Evolutionary conservation across 2,113 vertebrate species (phyloP), one percentile per base, ranked within the genome.

Genomic region (Eira barbara): DNA sequence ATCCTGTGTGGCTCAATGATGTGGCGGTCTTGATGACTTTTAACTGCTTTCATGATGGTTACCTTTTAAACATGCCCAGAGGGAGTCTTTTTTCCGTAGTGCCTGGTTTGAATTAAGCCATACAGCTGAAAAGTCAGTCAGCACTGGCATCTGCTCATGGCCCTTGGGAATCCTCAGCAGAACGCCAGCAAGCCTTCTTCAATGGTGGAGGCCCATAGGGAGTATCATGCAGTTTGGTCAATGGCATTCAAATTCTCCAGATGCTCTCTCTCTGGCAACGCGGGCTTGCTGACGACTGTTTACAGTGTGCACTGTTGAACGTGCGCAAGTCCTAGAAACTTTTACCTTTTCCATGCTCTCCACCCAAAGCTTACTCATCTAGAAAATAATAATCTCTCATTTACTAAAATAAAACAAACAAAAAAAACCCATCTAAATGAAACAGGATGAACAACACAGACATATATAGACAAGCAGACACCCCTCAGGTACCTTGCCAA

Each of bases 31-130:
- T 79, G 59, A 92, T 92, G 87, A 86, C 42, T 45, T 57, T n/a
- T 81, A 11, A 65, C 42, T 49, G 61, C 45, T 93, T 90, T 96
- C 4, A 4, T 27, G 21, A 63, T 55, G 57, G n/a, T 27, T 31
- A 81, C 67, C 20, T 92, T 97, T 96, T 71, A 98, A 97, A 93
- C 11, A 27, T 52, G 73, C 20, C 34, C 42, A 27, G n/a, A 95
- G 27, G 31, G 36, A 93, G 71, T 31, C 36, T 57, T 65, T 71
- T 79, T 92, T 21, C 55, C 39, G 82, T 39, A 42, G 59, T 63
- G 25, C n/a, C 65, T 45, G 42, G 27, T 89, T 86, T 96, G 49
- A 97, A 61, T 69, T 76, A n/a, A 96, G 23, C 31, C 45, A 45
- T 27, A 61, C 0, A 11, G 57, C 57, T 95, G 90, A 74, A 93